A percentile compares a stretch with the other conserved stretches of the same genome.
Conservation (phyloP, 1,140 invertebrate genomes). For the Drosophila pachea region DNA sequence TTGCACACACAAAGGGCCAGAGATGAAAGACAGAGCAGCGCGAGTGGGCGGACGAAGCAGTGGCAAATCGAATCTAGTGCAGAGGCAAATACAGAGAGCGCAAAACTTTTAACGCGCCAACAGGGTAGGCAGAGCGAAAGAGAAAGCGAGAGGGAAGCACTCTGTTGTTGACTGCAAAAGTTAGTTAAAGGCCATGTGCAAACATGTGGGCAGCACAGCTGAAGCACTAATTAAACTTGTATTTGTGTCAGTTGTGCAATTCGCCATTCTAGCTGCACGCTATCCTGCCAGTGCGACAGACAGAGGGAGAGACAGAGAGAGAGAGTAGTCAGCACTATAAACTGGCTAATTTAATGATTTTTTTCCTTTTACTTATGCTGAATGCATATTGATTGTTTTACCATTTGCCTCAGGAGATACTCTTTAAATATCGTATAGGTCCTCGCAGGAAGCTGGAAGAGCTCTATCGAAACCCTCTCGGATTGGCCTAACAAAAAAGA, state of each 20-base stretch:
- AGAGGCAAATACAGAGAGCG: slow-evolving; percentile 40
- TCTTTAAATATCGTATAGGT: no score
- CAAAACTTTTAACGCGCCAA: slow-evolving; percentile 5
- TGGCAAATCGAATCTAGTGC: slow-evolving; percentile 37
- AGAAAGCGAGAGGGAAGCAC: slow-evolving; percentile 10
- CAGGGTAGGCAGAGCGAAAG: neutral
- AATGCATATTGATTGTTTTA: no score
- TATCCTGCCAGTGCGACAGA: slow-evolving; percentile 4
- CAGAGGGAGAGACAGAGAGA: neutral
- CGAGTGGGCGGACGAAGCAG: slow-evolving; percentile 33
- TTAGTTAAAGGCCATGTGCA: slow-evolving; percentile 58
- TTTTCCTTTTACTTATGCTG: no score
- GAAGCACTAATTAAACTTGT: slow-evolving; percentile 68
- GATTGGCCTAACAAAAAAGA: no score
- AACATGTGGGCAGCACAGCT: slow-evolving; percentile 44
- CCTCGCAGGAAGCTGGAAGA: no score
- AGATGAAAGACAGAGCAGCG: neutral
- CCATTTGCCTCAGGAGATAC: no score
- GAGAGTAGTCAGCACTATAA: neutral
- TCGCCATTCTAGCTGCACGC: slow-evolving; percentile 29
- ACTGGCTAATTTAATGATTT: no score
- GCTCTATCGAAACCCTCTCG: no score
- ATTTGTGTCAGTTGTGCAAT: slow-evolving; percentile 62
- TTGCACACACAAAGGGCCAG: slow-evolving; percentile 38
- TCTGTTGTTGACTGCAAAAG: slow-evolving; percentile 33